Evolutionary conservation across 2,888 invertebrate genomes (phyloP), one percentile per base, ranked within the genome.

Genomic region (Marasmarcha lunaedactyla): DNA sequence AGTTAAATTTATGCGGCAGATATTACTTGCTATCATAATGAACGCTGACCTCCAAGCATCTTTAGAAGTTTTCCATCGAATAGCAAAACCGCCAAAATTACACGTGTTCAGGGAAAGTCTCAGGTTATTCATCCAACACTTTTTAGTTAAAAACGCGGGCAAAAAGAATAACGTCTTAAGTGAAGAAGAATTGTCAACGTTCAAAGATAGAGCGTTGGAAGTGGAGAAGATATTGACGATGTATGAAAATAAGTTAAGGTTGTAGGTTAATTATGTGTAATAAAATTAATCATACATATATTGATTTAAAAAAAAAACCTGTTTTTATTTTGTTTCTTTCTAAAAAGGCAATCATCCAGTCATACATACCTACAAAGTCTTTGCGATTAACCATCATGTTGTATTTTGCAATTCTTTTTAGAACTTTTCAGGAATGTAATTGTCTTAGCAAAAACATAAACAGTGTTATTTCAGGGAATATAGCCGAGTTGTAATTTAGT

Each of bases 121-220:
- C 2, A 81, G 91, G 35, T 71, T 97, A 6, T 97, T 97, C 60
- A 89, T 97, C 59, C 91, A 90, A 59, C 95, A 95, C 67, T 97
- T 97, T 54, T 68, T 97, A 14, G 60, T 95, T 1, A 89, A 87
- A 53, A 88, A 89, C 52, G 74, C 87, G 2, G 86, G 85, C 2
- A 73, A 78, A 11, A 79, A 81, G 15, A 66, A 64, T 5, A 59
- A 49, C 2, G 55, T 74, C 0, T 39, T 79, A 1, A 65, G 53
- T 11, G 72, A 67, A 0, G 48, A 57, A 1, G 79, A 83, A 27
- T 70, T 73, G 71, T 57, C 45, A 2, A 59, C 52, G 1, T 39
- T 83, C 43, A 74, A 85, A 46, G 74, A 84, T 11, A 79, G 93
- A 42, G 86, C 88, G 0, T 74, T 86, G 38, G 73, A 89, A 40